A percentile compares a stretch with the other conserved stretches of the same genome.
These are phyloP conservation scores for Tenthredo notha DNA, from an alignment of 2,888 invertebrate genomes.

Conservation along the genomic window DNA sequence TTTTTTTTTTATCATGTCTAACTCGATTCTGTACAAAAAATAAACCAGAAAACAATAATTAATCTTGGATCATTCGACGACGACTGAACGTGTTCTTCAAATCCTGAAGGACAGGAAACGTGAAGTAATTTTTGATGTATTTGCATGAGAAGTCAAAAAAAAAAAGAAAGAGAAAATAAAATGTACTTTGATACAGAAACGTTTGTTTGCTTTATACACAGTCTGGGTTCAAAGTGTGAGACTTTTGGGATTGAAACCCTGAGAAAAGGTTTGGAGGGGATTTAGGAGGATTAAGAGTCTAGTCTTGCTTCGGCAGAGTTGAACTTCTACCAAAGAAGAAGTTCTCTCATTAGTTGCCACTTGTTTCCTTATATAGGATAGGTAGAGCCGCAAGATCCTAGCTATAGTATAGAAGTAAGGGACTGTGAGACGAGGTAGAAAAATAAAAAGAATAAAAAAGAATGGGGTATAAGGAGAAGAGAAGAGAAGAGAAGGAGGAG, in stretches of 20 bases:
- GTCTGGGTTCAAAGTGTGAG: background rate
- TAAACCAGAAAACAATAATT: no score
- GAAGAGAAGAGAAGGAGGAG: background rate
- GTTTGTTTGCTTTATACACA: background rate
- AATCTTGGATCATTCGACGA: no score
- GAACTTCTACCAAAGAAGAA: conserved; percentile 47
- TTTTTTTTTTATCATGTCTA: no score
- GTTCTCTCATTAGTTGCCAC: conserved; percentile 55
- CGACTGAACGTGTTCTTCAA: no score
- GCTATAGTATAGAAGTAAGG: background rate
- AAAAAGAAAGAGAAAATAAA: background rate
- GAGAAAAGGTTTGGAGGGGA: conserved; percentile 37
- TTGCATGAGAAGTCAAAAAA: background rate
- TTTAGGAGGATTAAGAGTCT: conserved; percentile 52
- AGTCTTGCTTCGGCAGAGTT: conserved; percentile 37
- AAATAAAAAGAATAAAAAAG: background rate
- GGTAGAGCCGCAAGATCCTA: conserved; percentile 10
- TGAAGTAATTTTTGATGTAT: background rate
- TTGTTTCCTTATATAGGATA: conserved; percentile 49
- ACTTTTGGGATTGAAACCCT: conserved; percentile 43
- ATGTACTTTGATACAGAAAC: background rate
- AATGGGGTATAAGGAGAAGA: background rate
- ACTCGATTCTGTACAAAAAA: no score
- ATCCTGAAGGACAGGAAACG: no score
- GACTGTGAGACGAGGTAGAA: background rate